phyloP scores from a whole-genome alignment of 2,888 invertebrate genomes.

The Margaritifera margaritifera region DNA sequence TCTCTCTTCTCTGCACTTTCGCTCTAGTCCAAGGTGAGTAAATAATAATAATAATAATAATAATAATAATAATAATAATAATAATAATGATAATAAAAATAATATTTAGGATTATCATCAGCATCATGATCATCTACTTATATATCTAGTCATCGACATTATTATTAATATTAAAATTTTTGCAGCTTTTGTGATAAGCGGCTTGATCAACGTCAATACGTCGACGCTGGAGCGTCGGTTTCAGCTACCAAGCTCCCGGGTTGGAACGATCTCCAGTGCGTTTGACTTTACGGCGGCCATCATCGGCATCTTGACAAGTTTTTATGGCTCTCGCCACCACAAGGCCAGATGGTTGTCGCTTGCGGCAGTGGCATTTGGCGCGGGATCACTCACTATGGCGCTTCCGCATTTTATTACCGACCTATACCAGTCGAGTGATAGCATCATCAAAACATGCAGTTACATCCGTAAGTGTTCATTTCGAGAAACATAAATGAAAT shows the following conservation, averaged over 20 bases:
- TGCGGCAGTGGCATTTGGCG: constrained; percentile 83
- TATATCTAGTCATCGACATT: no score
- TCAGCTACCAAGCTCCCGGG: constrained; percentile 60
- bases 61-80: no score
- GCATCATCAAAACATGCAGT: constrained; percentile 13
- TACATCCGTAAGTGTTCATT: constrained; percentile 1
- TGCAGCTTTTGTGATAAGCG: constrained; percentile 69
- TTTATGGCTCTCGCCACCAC: constrained; percentile 54
- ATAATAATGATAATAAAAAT: no score
- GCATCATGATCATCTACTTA: no score
- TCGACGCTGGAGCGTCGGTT: constrained; percentile 67
- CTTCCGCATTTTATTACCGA: constrained; percentile 81
- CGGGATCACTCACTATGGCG: constrained; percentile 82
- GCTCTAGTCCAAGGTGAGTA: constrained; percentile 57
- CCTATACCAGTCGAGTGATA: no score
- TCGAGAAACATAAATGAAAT: no score
- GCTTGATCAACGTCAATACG: constrained; percentile 68
- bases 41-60: not conserved
- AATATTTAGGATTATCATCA: no score
- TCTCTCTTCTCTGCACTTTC: constrained; percentile 55
- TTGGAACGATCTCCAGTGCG: constrained; percentile 65
- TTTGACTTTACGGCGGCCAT: constrained; percentile 68
- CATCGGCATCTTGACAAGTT: constrained; percentile 60
- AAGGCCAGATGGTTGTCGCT: constrained; percentile 81
- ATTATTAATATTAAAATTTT: constrained; percentile 1